Conservation (phyloP, 2,888 invertebrate species). For the Periphyllus acericola region DNA sequence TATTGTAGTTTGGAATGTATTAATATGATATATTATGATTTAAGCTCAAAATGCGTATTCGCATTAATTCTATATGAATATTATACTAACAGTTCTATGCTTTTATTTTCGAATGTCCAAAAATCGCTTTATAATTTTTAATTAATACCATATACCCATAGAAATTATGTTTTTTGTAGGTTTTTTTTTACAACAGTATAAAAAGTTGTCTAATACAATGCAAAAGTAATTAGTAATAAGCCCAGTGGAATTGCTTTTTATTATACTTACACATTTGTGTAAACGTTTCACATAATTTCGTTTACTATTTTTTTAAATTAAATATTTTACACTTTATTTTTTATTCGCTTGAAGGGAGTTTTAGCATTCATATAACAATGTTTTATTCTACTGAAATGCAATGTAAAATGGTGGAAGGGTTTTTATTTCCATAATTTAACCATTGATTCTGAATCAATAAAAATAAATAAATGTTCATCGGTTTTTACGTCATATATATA, state of each 20-base stretch:
- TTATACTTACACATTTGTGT: constrained; percentile 1
- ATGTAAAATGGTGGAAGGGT: not conserved
- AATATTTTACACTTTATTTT: constrained; percentile 30
- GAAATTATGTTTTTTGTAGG: not conserved
- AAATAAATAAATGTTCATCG: constrained; percentile 40
- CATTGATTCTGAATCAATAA: constrained; percentile 54
- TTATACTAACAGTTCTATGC: not conserved
- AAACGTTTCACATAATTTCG: not conserved
- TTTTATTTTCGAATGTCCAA: not conserved
- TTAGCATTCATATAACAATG: constrained; percentile 38
- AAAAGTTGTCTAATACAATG: not conserved
- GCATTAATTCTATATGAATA: not conserved
- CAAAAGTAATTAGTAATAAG: constrained; percentile 14
- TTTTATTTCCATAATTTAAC: constrained; percentile 53
- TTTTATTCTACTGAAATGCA: constrained; percentile 24
- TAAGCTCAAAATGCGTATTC: not conserved
- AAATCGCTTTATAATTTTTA: not conserved
- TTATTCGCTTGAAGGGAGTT: constrained; percentile 2
- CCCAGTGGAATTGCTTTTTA: not conserved
- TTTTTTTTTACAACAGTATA: not conserved
- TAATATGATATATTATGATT: not conserved
- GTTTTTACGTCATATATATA: not conserved
- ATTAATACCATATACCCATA: not conserved
- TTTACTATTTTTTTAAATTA: constrained; percentile 41
- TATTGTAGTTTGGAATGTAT: not conserved